Conservation (phyloP, 2,888 invertebrate genomes). For the Caenorhabditis sp. region DNA sequence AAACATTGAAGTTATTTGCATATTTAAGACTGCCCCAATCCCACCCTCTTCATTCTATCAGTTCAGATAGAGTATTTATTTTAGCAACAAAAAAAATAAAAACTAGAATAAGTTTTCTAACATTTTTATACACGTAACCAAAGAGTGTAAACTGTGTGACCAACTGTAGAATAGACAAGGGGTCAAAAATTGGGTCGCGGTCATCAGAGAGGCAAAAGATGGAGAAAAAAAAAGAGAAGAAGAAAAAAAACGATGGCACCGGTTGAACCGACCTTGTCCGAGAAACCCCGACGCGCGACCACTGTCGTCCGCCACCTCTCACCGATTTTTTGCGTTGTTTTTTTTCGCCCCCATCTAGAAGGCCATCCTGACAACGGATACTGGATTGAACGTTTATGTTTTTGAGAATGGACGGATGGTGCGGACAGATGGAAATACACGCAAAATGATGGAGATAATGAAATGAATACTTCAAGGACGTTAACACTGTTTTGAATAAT, state of each 20-base stretch:
- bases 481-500: not conserved
- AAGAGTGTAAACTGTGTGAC: not conserved
- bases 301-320: not conserved
- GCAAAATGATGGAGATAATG: not conserved
- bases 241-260: slow-evolving; percentile 36
- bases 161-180: not conserved
- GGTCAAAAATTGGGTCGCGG: slow-evolving; percentile 25
- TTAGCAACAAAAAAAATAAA: slow-evolving; percentile 7
- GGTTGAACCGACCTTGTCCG: slow-evolving; percentile 44
- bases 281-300: slow-evolving; percentile 2
- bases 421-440: not conserved
- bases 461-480: not conserved
- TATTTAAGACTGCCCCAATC: too few relatives aligned
- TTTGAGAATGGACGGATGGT: not conserved
- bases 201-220: slow-evolving; percentile 21
- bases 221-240: slow-evolving; percentile 14
- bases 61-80: too few relatives aligned
- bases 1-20: too few relatives aligned
- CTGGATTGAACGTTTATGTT: not conserved
- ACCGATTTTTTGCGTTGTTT: not conserved
- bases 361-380: slow-evolving; percentile 3
- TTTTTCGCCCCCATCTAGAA: too few relatives aligned
- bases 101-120: not conserved
- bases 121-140: not conserved
- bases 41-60: too few relatives aligned